Evolutionary conservation across 2,888 invertebrate genomes (phyloP), one percentile per base, ranked within the genome.

Genomic region (Oscheius sp.): DNA sequence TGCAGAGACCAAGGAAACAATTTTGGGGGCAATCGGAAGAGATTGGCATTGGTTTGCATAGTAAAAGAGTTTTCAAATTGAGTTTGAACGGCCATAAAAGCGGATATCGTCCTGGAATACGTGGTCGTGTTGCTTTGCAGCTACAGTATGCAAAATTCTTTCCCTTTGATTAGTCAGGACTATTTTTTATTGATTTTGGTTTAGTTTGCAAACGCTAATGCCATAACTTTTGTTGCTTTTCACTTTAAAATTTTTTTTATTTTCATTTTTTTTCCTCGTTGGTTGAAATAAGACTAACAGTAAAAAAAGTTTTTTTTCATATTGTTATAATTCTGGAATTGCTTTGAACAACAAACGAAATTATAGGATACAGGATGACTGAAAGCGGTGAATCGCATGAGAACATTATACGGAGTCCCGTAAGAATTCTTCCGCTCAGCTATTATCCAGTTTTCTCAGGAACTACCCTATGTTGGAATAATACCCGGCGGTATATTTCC

Each of bases 401-500:
- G n/a, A 76, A 74, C 46, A 59, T 72, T 23, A 68, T 80, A 23
- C 29, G 80, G 55, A 78, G 80, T 49, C 80, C 80, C 43, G 80
- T 80, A 46, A 69, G 80, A 64, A 53, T 49, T 25, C 35, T 35
- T 35, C 5, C 35, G 35, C 35, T 35, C 35, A 35, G 35, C 35
- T 3, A 35, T 35, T 35, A 35, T 35, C 35, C 9, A 41, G 12
- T 27, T 41, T 72, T 56, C n/a, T 78, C 80, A 85, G 85, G 76
- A 79, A 3, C 69, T 85, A 27, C 85, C 86, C 43, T 85, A 80
- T 73, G 84, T 81, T 2, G 76, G 81, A n/a, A 59, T 76, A 7
- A 85, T 86, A 56, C 84, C 83, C n/a, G 85, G 83, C 16, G 86
- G 86, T 9, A 53, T 86, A 12, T 85, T 86, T 72, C 79, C 85